Conservation (phyloP, 2,113 vertebrate species). For the Cryptotis parvus region DNA sequence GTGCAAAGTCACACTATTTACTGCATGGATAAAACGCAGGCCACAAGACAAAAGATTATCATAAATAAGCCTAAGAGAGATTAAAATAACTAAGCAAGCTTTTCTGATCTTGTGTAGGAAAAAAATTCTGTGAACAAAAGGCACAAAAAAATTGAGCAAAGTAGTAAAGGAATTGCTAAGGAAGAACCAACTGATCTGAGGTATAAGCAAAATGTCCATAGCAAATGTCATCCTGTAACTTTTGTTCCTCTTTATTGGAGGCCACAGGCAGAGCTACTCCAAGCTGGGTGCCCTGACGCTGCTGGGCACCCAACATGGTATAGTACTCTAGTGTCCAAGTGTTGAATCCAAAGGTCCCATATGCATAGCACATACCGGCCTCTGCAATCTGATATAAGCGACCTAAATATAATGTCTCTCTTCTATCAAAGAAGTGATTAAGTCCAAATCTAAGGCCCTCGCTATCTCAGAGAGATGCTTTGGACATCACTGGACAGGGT, state of each 20-base stretch:
- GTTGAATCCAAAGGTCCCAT: too few species aligned
- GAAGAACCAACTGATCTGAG: not conserved
- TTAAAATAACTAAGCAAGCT: not conserved
- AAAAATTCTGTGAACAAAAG: not conserved
- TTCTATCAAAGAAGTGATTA: not conserved
- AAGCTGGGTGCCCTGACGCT: too few species aligned
- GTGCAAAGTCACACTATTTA: too few species aligned
- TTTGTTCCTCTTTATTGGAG: too few species aligned
- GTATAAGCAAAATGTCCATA: not conserved
- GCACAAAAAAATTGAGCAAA: not conserved
- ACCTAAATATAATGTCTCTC: not conserved
- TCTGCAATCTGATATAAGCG: too few species aligned
- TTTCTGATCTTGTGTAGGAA: too few species aligned
- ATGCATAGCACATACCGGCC: too few species aligned
- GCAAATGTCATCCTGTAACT: not conserved
- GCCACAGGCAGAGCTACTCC: too few species aligned
- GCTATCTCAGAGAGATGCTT: not conserved
- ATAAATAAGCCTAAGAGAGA: conserved; percentile 3
- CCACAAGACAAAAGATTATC: too few species aligned
- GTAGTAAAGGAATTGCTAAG: not conserved
- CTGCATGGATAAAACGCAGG: not conserved
- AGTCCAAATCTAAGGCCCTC: not conserved
- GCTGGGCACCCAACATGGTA: too few species aligned
- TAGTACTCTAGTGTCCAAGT: too few species aligned
- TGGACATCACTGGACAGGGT: not conserved